phyloP scores from a whole-genome alignment of 2,113 vertebrate species.

The Anguilla rostrata region DNA sequence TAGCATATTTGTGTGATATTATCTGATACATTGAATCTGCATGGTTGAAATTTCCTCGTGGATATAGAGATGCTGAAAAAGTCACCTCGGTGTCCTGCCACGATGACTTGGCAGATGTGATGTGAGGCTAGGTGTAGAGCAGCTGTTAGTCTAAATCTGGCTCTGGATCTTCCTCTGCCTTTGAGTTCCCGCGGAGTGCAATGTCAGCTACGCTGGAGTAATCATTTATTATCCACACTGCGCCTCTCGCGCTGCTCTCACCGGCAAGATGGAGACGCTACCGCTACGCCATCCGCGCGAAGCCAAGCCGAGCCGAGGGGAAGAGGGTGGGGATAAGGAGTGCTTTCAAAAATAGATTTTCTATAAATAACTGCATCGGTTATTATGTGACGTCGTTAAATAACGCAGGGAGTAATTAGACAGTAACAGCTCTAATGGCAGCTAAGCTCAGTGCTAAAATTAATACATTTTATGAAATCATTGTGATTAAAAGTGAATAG shows the following conservation, averaged over 20 bases:
- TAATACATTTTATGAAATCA: background rate
- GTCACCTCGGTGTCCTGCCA: conserved; percentile 54
- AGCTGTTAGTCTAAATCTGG: conserved; percentile 68
- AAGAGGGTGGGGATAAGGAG: background rate
- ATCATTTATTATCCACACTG: conserved; percentile 57
- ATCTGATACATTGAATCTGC: background rate
- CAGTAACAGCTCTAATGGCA: background rate
- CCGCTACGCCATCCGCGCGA: background rate
- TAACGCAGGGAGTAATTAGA: background rate
- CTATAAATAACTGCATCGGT: conserved; percentile 3
- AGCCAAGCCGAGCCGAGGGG: background rate
- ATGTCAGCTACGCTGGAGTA: conserved; percentile 63
- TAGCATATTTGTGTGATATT: background rate
- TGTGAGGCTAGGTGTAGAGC: conserved; percentile 39
- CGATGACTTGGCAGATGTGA: conserved; percentile 66
- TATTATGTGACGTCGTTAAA: background rate
- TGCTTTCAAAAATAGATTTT: background rate
- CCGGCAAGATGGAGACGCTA: background rate
- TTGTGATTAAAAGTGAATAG: background rate
- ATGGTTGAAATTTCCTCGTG: background rate
- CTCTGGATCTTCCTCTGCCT: conserved; percentile 56
- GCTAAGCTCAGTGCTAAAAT: background rate
- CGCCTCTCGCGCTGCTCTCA: conserved; percentile 7
- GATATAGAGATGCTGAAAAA: conserved; percentile 30
- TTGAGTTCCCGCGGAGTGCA: conserved; percentile 65